These are phyloP conservation scores for Botrylloides violaceus DNA, from an alignment of 23 tunicate genomes.

Conservation along the genomic window DNA sequence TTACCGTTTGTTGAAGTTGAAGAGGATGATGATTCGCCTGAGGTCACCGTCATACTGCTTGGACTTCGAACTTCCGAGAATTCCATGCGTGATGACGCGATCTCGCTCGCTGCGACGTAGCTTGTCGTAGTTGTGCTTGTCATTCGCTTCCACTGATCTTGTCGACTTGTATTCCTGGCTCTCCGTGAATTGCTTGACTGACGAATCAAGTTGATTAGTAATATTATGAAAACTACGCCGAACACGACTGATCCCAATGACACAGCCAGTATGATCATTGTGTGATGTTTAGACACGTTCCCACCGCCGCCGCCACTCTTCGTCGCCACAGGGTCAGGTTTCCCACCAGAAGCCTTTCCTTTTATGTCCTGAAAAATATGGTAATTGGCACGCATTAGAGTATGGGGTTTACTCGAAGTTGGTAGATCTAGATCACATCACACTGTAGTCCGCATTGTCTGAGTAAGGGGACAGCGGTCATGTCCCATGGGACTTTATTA, in stretches of 20 bases:
- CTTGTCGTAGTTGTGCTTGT: conserved; percentile 15
- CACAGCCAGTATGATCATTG: conserved; percentile 1
- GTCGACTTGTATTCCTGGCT: neutral
- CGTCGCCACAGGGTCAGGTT: too few relatives aligned
- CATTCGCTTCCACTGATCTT: conserved; percentile 13
- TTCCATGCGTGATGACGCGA: neutral
- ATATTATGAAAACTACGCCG: conserved; percentile 9
- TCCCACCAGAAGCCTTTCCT: too few relatives aligned
- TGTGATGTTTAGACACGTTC: neutral
- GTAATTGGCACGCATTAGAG: too few relatives aligned
- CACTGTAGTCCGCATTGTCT: too few relatives aligned
- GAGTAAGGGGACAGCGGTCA: too few relatives aligned
- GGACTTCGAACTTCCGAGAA: conserved; percentile 8
- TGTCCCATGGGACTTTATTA: too few relatives aligned
- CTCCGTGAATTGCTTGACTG: neutral
- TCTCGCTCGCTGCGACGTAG: conserved; percentile 5
- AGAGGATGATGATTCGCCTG: conserved; percentile 3
- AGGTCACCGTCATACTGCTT: conserved; percentile 1
- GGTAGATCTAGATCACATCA: too few relatives aligned
- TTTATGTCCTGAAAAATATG: too few relatives aligned
- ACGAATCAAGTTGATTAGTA: conserved; percentile 1
- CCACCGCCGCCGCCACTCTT: too few relatives aligned
- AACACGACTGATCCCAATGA: conserved; percentile 9
- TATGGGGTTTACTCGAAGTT: too few relatives aligned
- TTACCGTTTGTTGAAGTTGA: too few relatives aligned